Conservation (phyloP, 2,888 invertebrate genomes). For the Xylocampa areola region DNA sequence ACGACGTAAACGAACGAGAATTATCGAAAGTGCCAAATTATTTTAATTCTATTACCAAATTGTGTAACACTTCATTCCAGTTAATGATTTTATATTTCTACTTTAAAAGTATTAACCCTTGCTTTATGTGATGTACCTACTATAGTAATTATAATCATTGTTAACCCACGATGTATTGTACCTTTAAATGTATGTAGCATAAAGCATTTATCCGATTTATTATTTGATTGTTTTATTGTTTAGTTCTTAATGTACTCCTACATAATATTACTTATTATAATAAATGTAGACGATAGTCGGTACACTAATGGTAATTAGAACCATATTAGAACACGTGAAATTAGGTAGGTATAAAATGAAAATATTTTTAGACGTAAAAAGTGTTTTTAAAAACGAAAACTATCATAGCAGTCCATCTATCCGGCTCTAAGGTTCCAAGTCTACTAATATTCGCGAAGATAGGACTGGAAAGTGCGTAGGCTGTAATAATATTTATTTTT, state of each 20-base stretch:
- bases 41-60: constrained; percentile 14
- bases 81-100: constrained; percentile 27
- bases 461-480: too few species aligned
- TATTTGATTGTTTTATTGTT: constrained; percentile 34
- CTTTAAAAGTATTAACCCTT: constrained; percentile 20
- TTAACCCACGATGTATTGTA: constrained; percentile 9
- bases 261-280: background rate
- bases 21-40: too few species aligned
- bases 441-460: too few species aligned
- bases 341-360: too few species aligned
- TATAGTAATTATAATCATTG: constrained; percentile 16
- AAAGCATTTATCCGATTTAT: constrained; percentile 47
- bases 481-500: too few species aligned
- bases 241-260: too few species aligned
- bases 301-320: too few species aligned
- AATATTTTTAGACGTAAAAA: too few species aligned
- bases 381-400: too few species aligned
- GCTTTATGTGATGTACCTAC: constrained; percentile 18
- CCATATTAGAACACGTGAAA: too few species aligned
- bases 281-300: background rate
- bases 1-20: background rate
- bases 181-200: constrained; percentile 24
- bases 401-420: too few species aligned
- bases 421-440: too few species aligned
- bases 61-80: constrained; percentile 55